These are phyloP conservation scores for Microchrysa polita DNA, from an alignment of 2,888 invertebrate genomes.

Conservation along the genomic window DNA sequence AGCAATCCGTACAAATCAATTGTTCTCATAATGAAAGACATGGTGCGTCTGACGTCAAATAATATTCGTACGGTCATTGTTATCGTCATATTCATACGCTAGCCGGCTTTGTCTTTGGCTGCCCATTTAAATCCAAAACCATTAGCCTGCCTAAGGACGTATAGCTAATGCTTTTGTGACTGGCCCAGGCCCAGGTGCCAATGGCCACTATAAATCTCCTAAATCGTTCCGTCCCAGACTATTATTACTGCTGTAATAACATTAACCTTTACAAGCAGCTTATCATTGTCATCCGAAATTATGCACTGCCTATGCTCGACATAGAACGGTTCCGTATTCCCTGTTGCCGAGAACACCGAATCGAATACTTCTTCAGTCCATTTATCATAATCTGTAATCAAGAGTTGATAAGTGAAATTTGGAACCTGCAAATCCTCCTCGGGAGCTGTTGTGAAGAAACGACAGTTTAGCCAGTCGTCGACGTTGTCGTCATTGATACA, in stretches of 20 bases:
- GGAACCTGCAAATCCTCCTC: slow-evolving; percentile 16
- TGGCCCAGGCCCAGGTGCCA: neutral
- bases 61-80: too few relatives aligned
- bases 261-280: slow-evolving; percentile 25
- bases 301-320: slow-evolving; percentile 11
- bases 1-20: too few relatives aligned
- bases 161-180: too few relatives aligned
- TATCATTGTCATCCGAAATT: slow-evolving; percentile 22
- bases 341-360: slow-evolving; percentile 13
- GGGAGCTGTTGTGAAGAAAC: neutral
- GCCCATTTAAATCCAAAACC: too few relatives aligned
- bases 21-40: too few relatives aligned
- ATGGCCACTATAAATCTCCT: slow-evolving; percentile 1
- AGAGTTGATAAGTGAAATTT: slow-evolving; percentile 38
- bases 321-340: neutral
- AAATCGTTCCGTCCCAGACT: neutral
- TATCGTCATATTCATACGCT: too few relatives aligned
- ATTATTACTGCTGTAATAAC: slow-evolving; percentile 24
- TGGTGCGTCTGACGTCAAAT: too few relatives aligned
- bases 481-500: too few relatives aligned
- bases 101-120: too few relatives aligned
- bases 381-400: slow-evolving; percentile 40
- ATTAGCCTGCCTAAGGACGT: too few relatives aligned
- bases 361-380: slow-evolving; percentile 38
- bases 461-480: neutral